Conservation (phyloP, 1,140 invertebrate species). For the Scaptomyza pallida region DNA sequence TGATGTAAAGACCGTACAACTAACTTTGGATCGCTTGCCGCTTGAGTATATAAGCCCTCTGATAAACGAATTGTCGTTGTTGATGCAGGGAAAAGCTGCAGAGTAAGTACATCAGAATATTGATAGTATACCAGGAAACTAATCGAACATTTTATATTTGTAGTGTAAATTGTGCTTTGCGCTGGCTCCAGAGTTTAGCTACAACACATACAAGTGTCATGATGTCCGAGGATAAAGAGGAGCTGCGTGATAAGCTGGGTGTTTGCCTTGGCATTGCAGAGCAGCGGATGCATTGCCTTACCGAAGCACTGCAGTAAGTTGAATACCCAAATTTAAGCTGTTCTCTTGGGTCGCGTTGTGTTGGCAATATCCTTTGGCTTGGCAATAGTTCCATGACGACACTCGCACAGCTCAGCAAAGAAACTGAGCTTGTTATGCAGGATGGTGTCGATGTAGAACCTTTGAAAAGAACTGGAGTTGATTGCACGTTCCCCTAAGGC, state of each 20-base stretch:
- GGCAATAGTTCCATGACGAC: constrained; percentile 60
- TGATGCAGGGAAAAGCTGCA: constrained; percentile 87
- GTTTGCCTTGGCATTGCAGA: constrained; percentile 87
- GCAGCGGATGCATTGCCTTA: constrained; percentile 85
- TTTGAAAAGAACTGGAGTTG: constrained; percentile 46
- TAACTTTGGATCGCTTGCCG: constrained; percentile 87
- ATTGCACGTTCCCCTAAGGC: constrained; percentile 53
- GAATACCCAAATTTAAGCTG: neutral
- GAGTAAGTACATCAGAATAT: constrained; percentile 85
- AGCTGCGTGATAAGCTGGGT: constrained; percentile 84
- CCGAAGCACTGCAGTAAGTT: constrained; percentile 83
- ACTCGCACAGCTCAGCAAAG: constrained; percentile 60
- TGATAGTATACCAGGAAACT: neutral
- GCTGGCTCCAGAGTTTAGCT: constrained; percentile 87
- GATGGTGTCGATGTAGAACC: constrained; percentile 71
- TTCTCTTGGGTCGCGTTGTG: neutral
- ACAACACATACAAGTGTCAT: constrained; percentile 87
- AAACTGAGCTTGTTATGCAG: constrained; percentile 64
- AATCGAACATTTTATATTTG: constrained; percentile 35
- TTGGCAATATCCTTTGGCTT: constrained; percentile 9
- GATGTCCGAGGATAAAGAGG: constrained; percentile 83
- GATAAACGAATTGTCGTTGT: constrained; percentile 86
- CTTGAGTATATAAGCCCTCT: constrained; percentile 87
- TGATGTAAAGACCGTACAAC: constrained; percentile 86
- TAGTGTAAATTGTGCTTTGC: constrained; percentile 86